A percentile compares a stretch with the other conserved stretches of the same genome.
phyloP scores from a whole-genome alignment of 2,113 vertebrate genomes.

The Pteropus alecto region DNA sequence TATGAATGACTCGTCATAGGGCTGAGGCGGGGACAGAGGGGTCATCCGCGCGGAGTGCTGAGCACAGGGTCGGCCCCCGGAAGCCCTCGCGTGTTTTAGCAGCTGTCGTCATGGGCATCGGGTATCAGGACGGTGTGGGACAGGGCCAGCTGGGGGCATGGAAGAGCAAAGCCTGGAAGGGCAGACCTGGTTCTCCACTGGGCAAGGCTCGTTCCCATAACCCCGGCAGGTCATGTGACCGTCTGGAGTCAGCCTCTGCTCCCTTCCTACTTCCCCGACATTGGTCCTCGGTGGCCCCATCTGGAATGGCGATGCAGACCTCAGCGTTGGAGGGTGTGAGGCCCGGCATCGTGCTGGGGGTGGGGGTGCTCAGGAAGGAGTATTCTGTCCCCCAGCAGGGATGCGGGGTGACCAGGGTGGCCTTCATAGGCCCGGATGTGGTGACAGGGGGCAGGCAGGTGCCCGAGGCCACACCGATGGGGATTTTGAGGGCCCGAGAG shows the following conservation, averaged over 20 bases:
- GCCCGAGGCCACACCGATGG: not conserved
- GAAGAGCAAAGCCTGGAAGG: not conserved
- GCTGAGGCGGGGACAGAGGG: fast-evolving
- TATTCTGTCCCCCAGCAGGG: not conserved
- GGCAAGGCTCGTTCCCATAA: fast-evolving
- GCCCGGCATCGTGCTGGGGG: fast-evolving
- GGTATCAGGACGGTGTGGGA: not conserved
- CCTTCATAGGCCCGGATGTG: not conserved
- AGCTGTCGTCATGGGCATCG: not conserved
- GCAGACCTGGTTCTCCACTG: not conserved
- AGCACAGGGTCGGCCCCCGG: not conserved
- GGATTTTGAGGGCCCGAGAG: fast-evolving
- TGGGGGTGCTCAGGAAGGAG: not conserved
- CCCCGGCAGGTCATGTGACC: not conserved
- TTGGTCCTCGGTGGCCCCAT: not conserved
- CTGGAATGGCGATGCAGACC: not conserved
- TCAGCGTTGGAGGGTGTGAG: fast-evolving
- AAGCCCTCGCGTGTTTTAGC: fast-evolving
- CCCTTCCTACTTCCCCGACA: not conserved
- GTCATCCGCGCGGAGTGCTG: fast-evolving
- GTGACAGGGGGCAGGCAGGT: not conserved
- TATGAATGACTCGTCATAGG: fast-evolving
- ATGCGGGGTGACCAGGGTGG: not conserved
- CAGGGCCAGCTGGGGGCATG: no score
- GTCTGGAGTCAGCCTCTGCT: not conserved